Evolutionary conservation across 2,113 vertebrate genomes (phyloP), one percentile per base, ranked within the genome.

Genomic region (Cyphomyrus discorhynchus): DNA sequence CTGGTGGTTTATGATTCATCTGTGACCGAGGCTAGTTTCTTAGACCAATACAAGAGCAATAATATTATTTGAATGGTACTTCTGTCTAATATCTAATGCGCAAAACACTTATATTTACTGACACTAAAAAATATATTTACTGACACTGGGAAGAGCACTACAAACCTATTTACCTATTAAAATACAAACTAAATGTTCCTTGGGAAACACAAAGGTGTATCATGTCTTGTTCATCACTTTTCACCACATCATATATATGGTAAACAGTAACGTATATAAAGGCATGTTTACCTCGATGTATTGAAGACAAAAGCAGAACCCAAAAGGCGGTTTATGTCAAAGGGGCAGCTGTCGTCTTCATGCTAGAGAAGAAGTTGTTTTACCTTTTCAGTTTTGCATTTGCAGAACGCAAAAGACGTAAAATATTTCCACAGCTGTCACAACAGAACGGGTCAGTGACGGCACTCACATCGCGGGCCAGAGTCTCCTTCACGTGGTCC

Each of bases 401-500:
- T 21, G 53, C 53, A 21, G 7, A 56, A 56, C 1, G 1, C 53
- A 50, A 50, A 56, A 87, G 6, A 50, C 21, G 3, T 13, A 27
- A 27, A 49, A 39, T 80, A 42, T 42, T 42, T 42, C 5, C 6
- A 42, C 74, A 42, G 74, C 45, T 50, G 45, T 31, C 83, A 11
- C 27, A 1, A 31, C 10, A 15, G 62, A 31, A 27, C 3, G 27
- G 62, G n/a, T 5, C 50, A 24, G 82, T 46, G 45, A 45, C 21
- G 0, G 39, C n/a, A 93, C 95, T 93, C 88, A 96, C 95, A 88
- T 94, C 70, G 56, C 94, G 90, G 24, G 89, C 80, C 91, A 96
- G 91, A 0, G 80, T 7, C 31, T 83, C 90, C 27, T 27, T 85
- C 53, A 94, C 50, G 39, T 47, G 82, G 91, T 90, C 90, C 3